These are phyloP conservation scores for Brienomyrus brachyistius DNA, from an alignment of 2,113 vertebrate species.

Conservation along the genomic window DNA sequence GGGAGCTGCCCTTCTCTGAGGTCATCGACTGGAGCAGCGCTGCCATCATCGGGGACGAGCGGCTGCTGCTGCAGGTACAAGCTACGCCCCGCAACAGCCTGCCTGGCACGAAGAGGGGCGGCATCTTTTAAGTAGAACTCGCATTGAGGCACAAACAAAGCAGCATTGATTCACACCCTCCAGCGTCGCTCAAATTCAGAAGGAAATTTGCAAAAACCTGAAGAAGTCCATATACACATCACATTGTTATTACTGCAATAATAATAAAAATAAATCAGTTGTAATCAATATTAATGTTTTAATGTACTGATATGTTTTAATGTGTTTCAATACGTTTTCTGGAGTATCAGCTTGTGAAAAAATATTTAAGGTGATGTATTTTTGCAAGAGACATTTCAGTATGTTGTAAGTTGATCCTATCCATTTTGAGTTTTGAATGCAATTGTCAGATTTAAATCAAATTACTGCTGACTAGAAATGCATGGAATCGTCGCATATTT, in stretches of 20 bases:
- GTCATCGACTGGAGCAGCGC: conserved; percentile 97
- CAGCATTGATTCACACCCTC: neutral
- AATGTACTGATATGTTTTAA: neutral
- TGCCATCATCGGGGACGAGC: conserved; percentile 91
- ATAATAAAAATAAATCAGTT: neutral
- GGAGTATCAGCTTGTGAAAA: neutral
- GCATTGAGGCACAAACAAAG: neutral
- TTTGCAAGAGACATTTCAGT: neutral
- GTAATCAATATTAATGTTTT: neutral
- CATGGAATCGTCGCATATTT: neutral
- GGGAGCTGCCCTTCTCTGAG: conserved; percentile 97
- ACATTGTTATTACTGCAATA: neutral
- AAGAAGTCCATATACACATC: neutral
- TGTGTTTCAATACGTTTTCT: neutral
- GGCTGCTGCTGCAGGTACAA: conserved; percentile 91
- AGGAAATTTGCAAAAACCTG: neutral
- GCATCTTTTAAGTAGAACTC: neutral
- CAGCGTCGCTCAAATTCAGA: neutral
- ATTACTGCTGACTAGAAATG: neutral
- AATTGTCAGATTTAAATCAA: neutral
- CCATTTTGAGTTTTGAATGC: neutral
- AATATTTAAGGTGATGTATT: neutral
- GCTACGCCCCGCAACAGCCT: neutral
- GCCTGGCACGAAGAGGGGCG: neutral
- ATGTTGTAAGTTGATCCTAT: neutral